These are phyloP conservation scores for Labrus mixtus DNA, from an alignment of 2,113 vertebrate species.

Conservation along the genomic window DNA sequence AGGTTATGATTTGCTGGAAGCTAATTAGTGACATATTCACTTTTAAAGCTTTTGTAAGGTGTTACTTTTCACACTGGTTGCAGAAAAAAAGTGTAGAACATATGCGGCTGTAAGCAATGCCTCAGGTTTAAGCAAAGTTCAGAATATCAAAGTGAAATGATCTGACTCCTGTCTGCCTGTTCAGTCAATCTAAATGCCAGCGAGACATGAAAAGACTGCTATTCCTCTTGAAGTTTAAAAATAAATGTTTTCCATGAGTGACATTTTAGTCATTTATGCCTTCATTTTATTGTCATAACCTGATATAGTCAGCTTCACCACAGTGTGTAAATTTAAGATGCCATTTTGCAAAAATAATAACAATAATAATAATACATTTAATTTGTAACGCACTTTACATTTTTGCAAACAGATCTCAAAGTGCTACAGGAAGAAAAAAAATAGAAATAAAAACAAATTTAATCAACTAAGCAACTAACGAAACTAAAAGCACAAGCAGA, in stretches of 20 bases:
- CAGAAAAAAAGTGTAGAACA: constrained; percentile 34
- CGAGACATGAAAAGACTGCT: not conserved
- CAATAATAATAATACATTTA: no score
- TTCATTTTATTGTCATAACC: constrained; percentile 12
- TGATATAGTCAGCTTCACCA: constrained; percentile 9
- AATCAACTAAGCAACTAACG: no score
- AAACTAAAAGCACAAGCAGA: no score
- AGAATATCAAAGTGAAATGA: constrained; percentile 27
- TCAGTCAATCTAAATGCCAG: constrained; percentile 21
- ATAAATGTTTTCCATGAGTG: constrained; percentile 8
- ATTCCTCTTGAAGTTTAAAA: constrained; percentile 22
- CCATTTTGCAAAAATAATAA: constrained; percentile 35
- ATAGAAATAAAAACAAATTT: no score
- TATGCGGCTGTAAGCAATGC: constrained; percentile 38
- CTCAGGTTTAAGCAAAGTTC: constrained; percentile 24
- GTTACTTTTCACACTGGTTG: constrained; percentile 48
- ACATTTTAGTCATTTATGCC: constrained; percentile 24
- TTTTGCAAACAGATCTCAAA: no score
- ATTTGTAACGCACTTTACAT: no score
- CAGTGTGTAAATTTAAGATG: constrained; percentile 23
- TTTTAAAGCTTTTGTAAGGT: constrained; percentile 50
- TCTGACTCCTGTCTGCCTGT: constrained; percentile 22
- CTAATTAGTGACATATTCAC: constrained; percentile 44
- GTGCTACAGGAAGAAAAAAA: no score
- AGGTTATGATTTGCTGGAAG: constrained; percentile 25